phyloP scores from a whole-genome alignment of 2,888 invertebrate genomes.

The Zele albiditarsus region DNA sequence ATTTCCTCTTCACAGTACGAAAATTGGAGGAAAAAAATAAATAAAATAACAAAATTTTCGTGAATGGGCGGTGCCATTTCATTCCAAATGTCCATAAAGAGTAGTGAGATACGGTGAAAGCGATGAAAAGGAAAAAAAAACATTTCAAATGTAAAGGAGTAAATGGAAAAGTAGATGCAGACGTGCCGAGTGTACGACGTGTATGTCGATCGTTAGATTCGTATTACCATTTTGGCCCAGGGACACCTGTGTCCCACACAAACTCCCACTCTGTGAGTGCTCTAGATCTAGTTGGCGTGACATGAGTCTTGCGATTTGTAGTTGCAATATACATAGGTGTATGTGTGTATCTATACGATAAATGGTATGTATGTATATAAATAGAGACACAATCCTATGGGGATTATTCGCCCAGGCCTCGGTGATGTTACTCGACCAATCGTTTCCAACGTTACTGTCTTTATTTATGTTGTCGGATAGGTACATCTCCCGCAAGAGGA shows the following conservation, averaged over 20 bases:
- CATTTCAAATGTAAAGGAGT: not conserved
- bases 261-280: not conserved
- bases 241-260: constrained; percentile 53
- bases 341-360: not conserved
- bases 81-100: not conserved
- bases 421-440: constrained; percentile 26
- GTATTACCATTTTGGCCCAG: constrained; percentile 50
- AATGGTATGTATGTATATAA: not conserved
- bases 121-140: not conserved
- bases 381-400: constrained; percentile 7
- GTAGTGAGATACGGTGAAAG: not conserved
- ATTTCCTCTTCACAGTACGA: not conserved
- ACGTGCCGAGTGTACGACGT: constrained; percentile 7
- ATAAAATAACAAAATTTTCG: constrained; percentile 1
- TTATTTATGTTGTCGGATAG: constrained; percentile 21
- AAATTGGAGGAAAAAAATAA: not conserved
- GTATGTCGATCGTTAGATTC: constrained; percentile 45
- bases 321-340: constrained; percentile 6
- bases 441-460: constrained; percentile 23
- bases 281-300: constrained; percentile 21
- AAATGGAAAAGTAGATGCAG: constrained; percentile 14
- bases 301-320: constrained; percentile 29
- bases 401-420: constrained; percentile 23
- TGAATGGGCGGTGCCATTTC: not conserved
- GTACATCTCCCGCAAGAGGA: constrained; percentile 1